These are phyloP conservation scores for Spisula subtruncata DNA, from an alignment of 2,888 invertebrate species.

Conservation along the genomic window DNA sequence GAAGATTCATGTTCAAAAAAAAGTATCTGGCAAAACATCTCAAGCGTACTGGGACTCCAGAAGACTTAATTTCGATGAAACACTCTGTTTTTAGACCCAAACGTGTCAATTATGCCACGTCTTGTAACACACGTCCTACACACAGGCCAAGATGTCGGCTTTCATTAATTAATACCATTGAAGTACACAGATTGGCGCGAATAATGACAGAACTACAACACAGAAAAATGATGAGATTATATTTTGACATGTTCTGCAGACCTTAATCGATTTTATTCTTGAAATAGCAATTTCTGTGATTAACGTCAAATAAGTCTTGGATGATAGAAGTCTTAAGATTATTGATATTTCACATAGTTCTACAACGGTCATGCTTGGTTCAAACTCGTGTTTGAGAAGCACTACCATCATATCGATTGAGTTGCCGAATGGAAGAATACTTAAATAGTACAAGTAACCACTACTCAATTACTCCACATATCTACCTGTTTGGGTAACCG, in stretches of 20 bases:
- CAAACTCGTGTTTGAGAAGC: no score
- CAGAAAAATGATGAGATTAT: slow-evolving; percentile 1
- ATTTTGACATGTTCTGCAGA: slow-evolving; percentile 4
- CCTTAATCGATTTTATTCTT: neutral
- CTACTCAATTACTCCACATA: no score
- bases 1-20: neutral
- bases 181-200: neutral
- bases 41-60: neutral
- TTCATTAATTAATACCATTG: neutral
- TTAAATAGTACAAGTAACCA: no score
- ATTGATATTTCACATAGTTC: no score
- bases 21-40: neutral
- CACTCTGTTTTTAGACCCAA: neutral
- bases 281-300: neutral
- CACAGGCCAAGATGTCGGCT: neutral
- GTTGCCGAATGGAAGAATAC: no score
- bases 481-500: no score
- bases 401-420: no score
- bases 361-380: no score
- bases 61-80: neutral
- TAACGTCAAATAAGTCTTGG: neutral
- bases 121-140: neutral
- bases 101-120: neutral
- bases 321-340: no score
- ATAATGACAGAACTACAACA: neutral